Conservation (phyloP, 92 coral and sea anemone genomes). For the Zoanthus solanderi region DNA sequence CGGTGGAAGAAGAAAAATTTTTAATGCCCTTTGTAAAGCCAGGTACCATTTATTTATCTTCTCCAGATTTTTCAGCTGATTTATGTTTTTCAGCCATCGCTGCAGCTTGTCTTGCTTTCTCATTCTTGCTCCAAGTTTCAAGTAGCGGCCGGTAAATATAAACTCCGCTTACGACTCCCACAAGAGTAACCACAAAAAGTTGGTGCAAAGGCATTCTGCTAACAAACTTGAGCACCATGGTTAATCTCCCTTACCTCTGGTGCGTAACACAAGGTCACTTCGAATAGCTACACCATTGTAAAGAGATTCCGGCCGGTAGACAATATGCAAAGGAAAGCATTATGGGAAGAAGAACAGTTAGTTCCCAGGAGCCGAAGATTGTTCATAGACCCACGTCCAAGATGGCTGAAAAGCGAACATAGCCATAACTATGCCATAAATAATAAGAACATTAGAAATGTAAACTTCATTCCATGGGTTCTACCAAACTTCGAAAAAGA, state of each 20-base stretch:
- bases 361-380: background rate
- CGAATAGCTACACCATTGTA: no score
- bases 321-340: background rate
- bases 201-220: constrained; percentile 83
- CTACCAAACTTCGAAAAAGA: constrained; percentile 2
- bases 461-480: background rate
- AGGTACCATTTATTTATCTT: background rate
- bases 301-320: no score
- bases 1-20: no score
- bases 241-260: background rate
- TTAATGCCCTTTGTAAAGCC: no score
- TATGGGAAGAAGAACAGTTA: background rate
- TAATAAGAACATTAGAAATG: background rate
- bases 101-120: constrained; percentile 23
- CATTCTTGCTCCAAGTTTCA: constrained; percentile 55
- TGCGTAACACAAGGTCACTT: background rate
- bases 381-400: background rate
- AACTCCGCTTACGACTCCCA: constrained; percentile 89
- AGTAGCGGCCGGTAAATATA: constrained; percentile 89
- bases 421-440: no score
- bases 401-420: background rate
- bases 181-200: constrained; percentile 73
- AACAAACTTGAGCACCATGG: constrained; percentile 65
- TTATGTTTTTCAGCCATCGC: constrained; percentile 20
- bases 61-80: background rate